Conservation (phyloP, 2,797 vertebrate species). For the Acanthurus tractus region DNA sequence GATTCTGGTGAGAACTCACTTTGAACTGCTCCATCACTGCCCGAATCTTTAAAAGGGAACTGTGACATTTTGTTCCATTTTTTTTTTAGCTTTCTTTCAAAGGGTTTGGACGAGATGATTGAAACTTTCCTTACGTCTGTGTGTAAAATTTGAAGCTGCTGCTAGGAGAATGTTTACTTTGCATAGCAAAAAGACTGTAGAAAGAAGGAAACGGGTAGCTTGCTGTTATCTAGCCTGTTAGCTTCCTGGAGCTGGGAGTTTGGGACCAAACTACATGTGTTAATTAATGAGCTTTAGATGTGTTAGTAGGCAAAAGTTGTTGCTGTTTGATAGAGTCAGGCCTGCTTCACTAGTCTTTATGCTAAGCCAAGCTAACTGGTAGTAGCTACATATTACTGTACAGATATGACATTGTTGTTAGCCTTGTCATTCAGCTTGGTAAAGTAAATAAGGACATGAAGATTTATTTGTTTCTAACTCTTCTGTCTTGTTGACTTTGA, state of each 20-base stretch:
- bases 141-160: neutral
- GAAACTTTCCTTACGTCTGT: neutral
- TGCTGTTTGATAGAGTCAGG: neutral
- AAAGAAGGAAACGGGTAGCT: too few species aligned
- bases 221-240: too few species aligned
- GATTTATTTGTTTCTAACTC: slow-evolving; percentile 11
- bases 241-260: too few species aligned
- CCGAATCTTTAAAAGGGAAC: neutral
- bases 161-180: neutral
- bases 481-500: slow-evolving; percentile 19
- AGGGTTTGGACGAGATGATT: too few species aligned
- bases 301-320: neutral
- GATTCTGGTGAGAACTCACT: slow-evolving; percentile 66
- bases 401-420: neutral
- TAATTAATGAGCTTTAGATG: neutral
- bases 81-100: too few species aligned
- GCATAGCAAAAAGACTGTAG: neutral
- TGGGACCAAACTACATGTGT: neutral
- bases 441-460: neutral
- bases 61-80: too few species aligned
- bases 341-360: neutral
- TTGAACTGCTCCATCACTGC: neutral
- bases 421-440: neutral
- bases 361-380: neutral
- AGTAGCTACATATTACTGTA: neutral